phyloP scores from a whole-genome alignment of 2,113 vertebrate genomes.

The Arizona elegans region DNA sequence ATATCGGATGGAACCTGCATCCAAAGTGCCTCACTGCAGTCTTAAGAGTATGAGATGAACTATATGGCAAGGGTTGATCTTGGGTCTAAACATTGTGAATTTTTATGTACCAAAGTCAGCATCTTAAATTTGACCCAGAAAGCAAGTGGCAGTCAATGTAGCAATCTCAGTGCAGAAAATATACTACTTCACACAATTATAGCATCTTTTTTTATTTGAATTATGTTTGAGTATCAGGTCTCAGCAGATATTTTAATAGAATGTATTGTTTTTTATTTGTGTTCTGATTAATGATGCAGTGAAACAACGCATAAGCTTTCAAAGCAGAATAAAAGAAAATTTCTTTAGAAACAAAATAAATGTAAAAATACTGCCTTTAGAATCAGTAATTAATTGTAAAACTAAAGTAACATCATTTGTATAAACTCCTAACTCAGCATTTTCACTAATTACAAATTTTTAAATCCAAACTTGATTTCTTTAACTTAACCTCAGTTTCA shows the following conservation, averaged over 20 bases:
- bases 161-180: background rate
- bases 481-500: slow-evolving; percentile 4
- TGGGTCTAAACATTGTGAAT: background rate
- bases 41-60: background rate
- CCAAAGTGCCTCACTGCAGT: background rate
- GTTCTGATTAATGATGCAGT: background rate
- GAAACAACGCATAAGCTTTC: background rate
- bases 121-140: background rate
- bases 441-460: slow-evolving; percentile 6
- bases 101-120: background rate
- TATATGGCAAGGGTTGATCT: background rate
- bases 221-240: background rate
- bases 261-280: background rate
- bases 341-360: background rate
- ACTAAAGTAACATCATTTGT: slow-evolving; percentile 14
- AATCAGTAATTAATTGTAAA: slow-evolving; percentile 16
- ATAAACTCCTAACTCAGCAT: background rate
- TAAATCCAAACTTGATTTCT: slow-evolving; percentile 8
- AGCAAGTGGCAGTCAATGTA: background rate
- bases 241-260: background rate
- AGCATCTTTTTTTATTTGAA: background rate
- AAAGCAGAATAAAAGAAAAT: background rate
- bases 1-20: background rate
- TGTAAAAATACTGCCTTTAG: slow-evolving; percentile 16
- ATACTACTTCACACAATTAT: background rate